These are phyloP conservation scores for Pinna nobilis DNA, from an alignment of 1,140 invertebrate species.

Conservation along the genomic window DNA sequence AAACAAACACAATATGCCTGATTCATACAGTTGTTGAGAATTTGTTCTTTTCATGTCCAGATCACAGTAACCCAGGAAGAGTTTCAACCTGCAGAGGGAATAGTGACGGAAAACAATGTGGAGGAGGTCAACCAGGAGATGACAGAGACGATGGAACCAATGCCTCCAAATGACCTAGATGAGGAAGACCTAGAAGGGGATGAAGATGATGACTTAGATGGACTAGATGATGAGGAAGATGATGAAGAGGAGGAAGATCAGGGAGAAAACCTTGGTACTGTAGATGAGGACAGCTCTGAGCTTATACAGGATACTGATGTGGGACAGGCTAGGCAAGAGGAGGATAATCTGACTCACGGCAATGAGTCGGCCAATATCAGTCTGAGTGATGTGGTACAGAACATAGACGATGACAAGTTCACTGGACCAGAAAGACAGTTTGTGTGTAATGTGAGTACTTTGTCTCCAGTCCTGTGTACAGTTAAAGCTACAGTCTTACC, in stretches of 20 bases:
- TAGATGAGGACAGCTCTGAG: slow-evolving; percentile 40
- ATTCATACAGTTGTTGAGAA: slow-evolving; percentile 5
- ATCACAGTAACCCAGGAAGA: slow-evolving; percentile 17
- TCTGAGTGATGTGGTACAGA: slow-evolving; percentile 33
- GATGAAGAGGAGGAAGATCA: slow-evolving; percentile 37
- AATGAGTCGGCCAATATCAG: slow-evolving; percentile 44
- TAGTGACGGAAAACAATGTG: slow-evolving; percentile 3
- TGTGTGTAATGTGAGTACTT: slow-evolving; percentile 49
- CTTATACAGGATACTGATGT: slow-evolving; percentile 1
- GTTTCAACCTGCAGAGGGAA: background rate
- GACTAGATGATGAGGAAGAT: slow-evolving; percentile 37
- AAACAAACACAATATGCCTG: no score
- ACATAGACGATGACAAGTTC: slow-evolving; percentile 14
- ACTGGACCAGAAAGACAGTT: slow-evolving; percentile 22
- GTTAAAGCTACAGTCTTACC: no score
- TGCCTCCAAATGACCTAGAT: background rate
- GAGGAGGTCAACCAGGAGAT: background rate
- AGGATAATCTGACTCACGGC: slow-evolving; percentile 41
- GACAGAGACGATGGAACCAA: background rate
- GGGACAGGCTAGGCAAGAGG: slow-evolving; percentile 6
- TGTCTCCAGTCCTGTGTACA: no score
- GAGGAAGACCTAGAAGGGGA: slow-evolving; percentile 11
- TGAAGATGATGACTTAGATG: slow-evolving; percentile 27
- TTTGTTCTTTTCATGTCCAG: background rate
- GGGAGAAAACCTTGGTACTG: slow-evolving; percentile 31